phyloP scores from a whole-genome alignment of 2,113 vertebrate genomes.

The Hemicordylus capensis region DNA sequence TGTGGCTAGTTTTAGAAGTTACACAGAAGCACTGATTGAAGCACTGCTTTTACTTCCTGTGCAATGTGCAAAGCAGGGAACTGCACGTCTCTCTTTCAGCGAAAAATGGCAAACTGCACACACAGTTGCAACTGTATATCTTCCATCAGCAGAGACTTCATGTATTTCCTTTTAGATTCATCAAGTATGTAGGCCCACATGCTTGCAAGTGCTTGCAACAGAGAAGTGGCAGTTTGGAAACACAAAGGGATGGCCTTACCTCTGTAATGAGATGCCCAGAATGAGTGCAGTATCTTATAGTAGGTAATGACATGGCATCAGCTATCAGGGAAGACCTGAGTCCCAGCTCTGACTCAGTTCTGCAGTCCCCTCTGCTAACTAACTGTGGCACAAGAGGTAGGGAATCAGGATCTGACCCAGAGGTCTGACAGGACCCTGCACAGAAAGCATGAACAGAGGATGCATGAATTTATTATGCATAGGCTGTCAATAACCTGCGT shows the following conservation, averaged over 20 bases:
- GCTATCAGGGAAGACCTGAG: neutral
- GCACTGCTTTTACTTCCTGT: neutral
- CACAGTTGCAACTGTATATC: neutral
- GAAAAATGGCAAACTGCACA: neutral
- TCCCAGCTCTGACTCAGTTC: neutral
- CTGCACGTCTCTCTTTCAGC: neutral
- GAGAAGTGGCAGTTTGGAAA: neutral
- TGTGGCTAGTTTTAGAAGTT: neutral
- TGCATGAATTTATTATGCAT: neutral
- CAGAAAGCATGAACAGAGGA: neutral
- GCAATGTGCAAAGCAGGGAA: neutral
- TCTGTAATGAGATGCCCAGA: neutral
- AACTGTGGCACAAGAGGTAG: neutral
- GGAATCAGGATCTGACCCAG: neutral
- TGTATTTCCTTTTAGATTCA: neutral
- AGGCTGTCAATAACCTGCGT: neutral
- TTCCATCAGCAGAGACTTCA: neutral
- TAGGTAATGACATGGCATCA: neutral
- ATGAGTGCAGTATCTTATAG: neutral
- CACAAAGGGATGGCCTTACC: neutral
- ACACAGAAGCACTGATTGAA: neutral
- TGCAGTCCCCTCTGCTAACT: neutral
- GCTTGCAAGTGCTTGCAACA: neutral
- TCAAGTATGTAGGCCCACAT: neutral
- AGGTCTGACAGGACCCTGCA: neutral